A percentile compares a stretch with the other conserved stretches of the same genome.
phyloP scores from a whole-genome alignment of 2,888 invertebrate species.

The Itoplectis maculator region DNA sequence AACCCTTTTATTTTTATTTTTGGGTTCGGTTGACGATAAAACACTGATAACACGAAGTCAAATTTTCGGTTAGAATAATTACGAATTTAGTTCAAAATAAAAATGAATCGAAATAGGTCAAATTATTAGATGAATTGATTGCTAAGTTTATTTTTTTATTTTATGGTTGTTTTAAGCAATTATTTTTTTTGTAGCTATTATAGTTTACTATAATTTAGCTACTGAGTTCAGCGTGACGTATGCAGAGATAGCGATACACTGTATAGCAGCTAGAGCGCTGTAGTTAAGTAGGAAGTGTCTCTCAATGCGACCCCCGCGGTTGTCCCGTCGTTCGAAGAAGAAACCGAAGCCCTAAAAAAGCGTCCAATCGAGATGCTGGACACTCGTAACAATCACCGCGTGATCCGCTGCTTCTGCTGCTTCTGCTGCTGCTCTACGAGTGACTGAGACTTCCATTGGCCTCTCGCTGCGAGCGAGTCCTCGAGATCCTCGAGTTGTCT shows the following conservation, averaged over 20 bases:
- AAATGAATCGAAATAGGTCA: too few species aligned
- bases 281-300: constrained; percentile 68
- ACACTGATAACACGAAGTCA: too few species aligned
- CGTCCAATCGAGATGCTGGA: constrained; percentile 66
- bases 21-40: too few species aligned
- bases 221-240: constrained; percentile 52
- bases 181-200: too few species aligned
- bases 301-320: constrained; percentile 66
- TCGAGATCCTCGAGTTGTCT: not conserved
- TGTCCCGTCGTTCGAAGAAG: constrained; percentile 61
- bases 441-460: constrained; percentile 1
- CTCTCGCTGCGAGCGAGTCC: not conserved
- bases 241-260: constrained; percentile 22
- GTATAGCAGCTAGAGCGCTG: constrained; percentile 32
- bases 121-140: too few species aligned
- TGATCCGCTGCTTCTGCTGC: constrained; percentile 24
- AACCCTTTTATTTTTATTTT: too few species aligned
- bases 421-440: constrained; percentile 22
- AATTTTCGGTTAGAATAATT: too few species aligned
- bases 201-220: too few species aligned
- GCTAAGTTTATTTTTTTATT: not conserved
- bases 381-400: constrained; percentile 60
- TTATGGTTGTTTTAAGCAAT: not conserved
- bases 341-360: constrained; percentile 54
- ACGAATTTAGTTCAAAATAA: too few species aligned